Conservation (phyloP, 2,888 invertebrate genomes). For the Drosophila kambysellisi region DNA sequence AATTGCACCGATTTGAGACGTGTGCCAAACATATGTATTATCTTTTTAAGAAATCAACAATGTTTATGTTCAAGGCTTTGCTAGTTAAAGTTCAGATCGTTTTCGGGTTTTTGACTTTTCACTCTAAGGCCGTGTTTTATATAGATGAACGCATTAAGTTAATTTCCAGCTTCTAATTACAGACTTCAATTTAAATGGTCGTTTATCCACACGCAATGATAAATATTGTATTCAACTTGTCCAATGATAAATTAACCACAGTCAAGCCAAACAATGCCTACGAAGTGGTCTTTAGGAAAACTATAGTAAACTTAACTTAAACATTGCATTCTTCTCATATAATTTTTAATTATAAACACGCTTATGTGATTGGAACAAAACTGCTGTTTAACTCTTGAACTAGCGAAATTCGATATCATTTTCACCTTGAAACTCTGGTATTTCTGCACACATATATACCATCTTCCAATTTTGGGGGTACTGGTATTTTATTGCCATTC, state of each 20-base stretch:
- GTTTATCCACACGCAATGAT: constrained; percentile 11
- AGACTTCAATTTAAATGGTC: neutral
- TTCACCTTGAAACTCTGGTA: neutral
- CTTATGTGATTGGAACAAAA: neutral
- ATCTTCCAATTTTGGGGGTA: neutral
- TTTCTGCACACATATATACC: neutral
- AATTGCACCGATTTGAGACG: neutral
- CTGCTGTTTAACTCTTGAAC: neutral
- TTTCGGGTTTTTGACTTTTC: constrained; percentile 9
- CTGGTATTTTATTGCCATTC: constrained; percentile 29
- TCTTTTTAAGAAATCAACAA: neutral
- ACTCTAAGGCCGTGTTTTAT: neutral
- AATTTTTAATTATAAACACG: neutral
- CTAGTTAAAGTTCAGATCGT: constrained; percentile 1
- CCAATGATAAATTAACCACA: neutral
- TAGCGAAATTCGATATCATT: neutral
- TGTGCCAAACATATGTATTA: neutral
- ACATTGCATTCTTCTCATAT: neutral
- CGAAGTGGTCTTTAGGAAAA: neutral
- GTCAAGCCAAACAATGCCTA: neutral
- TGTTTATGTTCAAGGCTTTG: constrained; percentile 2
- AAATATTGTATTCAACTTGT: neutral
- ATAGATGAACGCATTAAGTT: constrained; percentile 12
- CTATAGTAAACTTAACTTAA: neutral
- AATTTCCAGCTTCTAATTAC: constrained; percentile 2